Percentiles rank a stretch among this genome's conserved stretches.
phyloP scores from a whole-genome alignment of 1,140 invertebrate genomes.

The Chymomyza costata region DNA sequence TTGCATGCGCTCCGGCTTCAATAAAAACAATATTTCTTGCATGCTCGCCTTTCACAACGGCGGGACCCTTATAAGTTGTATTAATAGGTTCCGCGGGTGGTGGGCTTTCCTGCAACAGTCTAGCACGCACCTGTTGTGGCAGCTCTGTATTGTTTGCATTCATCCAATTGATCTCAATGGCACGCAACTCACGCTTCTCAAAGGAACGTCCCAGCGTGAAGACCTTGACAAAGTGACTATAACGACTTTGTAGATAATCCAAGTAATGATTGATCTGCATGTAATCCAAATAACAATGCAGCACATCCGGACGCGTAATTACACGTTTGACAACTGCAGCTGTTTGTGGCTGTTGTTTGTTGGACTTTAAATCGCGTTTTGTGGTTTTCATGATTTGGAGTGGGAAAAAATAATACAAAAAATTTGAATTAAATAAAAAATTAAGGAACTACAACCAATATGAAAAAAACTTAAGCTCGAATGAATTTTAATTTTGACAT shows the following conservation, averaged over 20 bases:
- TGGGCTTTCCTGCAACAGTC: constrained; percentile 25
- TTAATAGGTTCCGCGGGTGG: background rate
- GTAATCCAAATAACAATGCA: constrained; percentile 61
- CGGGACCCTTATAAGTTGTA: constrained; percentile 8
- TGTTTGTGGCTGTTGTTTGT: too few species aligned
- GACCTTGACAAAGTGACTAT: constrained; percentile 75
- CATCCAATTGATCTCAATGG: constrained; percentile 77
- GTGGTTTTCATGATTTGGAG: constrained; percentile 25
- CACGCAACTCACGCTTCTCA: constrained; percentile 77
- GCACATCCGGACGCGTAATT: constrained; percentile 56
- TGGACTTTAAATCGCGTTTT: constrained; percentile 38
- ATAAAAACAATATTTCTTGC: constrained; percentile 74
- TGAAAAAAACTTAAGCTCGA: too few species aligned
- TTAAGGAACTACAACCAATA: too few species aligned
- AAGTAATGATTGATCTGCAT: constrained; percentile 71
- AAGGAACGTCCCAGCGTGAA: constrained; percentile 77
- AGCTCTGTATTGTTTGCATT: constrained; percentile 46
- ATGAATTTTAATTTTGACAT: too few species aligned
- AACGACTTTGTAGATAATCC: constrained; percentile 71
- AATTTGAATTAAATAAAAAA: background rate
- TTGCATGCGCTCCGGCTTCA: constrained; percentile 79
- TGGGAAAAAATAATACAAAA: background rate
- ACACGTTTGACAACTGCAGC: too few species aligned
- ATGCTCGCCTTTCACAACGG: constrained; percentile 22
- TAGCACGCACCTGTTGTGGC: constrained; percentile 17